Evolutionary conservation across 2,797 vertebrate species (phyloP), one percentile per base, ranked within the genome.

Genomic region (Fratercula arctica): DNA sequence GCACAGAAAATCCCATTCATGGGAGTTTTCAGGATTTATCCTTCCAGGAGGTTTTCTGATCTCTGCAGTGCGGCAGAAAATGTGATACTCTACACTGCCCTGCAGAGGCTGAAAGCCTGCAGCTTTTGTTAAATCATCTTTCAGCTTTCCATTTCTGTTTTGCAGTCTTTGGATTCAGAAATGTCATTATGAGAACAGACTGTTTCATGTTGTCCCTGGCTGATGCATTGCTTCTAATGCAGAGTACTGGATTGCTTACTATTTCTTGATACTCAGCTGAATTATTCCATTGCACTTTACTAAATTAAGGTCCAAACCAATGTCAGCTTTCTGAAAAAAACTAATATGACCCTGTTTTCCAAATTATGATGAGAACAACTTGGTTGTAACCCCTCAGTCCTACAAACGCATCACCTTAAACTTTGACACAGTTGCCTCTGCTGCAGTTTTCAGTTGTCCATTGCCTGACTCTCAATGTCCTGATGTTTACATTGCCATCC

Each of bases 1-100:
- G 23, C 43, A 8, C 69, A 2, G 60, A 25, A 12, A 23, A 29
- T 31, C 6, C 29, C 48, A 78, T 68, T 41, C 25, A 31, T 3
- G 28, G 31, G 37, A 45, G 14, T n/a, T 80, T 56, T 29, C n/a
- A 57, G 69, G 50, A 37, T 94, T 85, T 77, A 16, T 48, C 66
- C 48, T 92, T 73, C 21, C 64, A 29, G 82, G 35, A 69, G 50
- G 50, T 68, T 67, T 63, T 59, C 72, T 69, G 50, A 64, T 74
- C 29, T 79, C 72, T 50, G 81, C 95, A 81, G 85, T 45, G 68
- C 26, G 9, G 73, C 88, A 74, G 90, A 37, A 69, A 29, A 29
- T 4, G n/a, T 13, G 4, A 29, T 64, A 28, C 89, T 74, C 76
- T 8, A 2, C 16, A 24, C 64, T 88, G 95, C 70, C 78, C 67